Conservation (phyloP, 1,140 invertebrate genomes). For the Coptotermes formosanus region DNA sequence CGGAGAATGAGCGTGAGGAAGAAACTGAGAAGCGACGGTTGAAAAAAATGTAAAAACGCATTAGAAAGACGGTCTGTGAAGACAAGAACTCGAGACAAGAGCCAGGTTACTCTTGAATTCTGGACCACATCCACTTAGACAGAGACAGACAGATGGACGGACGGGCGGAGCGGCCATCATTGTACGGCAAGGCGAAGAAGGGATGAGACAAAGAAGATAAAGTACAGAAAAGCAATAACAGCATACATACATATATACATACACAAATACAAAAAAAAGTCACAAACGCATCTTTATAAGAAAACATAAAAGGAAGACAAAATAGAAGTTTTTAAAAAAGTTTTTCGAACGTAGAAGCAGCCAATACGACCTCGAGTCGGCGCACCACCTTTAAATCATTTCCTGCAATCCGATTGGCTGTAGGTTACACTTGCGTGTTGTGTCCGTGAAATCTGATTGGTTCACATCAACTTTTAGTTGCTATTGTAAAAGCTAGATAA, state of each 20-base stretch:
- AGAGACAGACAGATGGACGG: background rate
- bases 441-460: constrained; percentile 9
- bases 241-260: background rate
- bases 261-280: background rate
- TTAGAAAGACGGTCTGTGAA: too few species aligned
- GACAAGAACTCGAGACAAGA: background rate
- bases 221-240: background rate
- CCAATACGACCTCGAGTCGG: constrained; percentile 10
- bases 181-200: background rate
- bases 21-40: too few species aligned
- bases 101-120: background rate
- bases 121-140: background rate
- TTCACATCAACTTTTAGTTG: constrained; percentile 14
- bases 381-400: constrained; percentile 24
- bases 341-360: background rate
- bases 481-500: constrained; percentile 26
- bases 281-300: background rate
- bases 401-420: constrained; percentile 24
- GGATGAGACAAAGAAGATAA: background rate
- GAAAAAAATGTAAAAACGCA: too few species aligned
- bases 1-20: too few species aligned
- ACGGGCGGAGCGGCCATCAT: background rate
- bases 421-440: constrained; percentile 24
- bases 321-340: constrained; percentile 7
- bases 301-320: background rate